Conservation (phyloP, 35 echinoderm and acorn worm genomes). For the Holothuria glaberrima region DNA sequence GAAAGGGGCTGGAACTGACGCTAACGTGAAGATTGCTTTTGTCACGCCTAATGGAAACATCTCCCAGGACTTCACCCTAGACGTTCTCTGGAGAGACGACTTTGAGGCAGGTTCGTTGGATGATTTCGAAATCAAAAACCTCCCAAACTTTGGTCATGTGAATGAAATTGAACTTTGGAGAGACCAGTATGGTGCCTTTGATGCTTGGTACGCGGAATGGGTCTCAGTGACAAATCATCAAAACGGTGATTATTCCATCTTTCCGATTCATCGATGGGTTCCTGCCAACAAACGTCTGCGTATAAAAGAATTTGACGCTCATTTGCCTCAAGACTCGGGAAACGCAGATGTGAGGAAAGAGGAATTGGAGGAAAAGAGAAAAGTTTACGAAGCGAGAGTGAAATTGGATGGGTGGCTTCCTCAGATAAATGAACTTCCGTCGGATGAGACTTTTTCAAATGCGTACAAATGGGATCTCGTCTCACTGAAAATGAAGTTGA, state of each 20-base stretch:
- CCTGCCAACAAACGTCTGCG: constrained; percentile 30
- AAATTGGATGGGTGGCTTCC: constrained; percentile 64
- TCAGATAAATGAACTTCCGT: constrained; percentile 46
- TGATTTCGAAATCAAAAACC: constrained; percentile 60
- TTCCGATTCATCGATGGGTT: constrained; percentile 88
- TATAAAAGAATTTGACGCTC: constrained; percentile 59
- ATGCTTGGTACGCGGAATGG: constrained; percentile 78
- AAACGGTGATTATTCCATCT: constrained; percentile 26
- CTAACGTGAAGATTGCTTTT: constrained; percentile 80
- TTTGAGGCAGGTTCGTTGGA: constrained; percentile 75
- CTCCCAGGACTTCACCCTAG: constrained; percentile 58
- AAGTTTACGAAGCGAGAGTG: constrained; percentile 61
- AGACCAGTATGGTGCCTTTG: constrained; percentile 19
- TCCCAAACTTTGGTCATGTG: constrained; percentile 73
- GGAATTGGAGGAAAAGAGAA: constrained; percentile 69
- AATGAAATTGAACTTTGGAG: constrained; percentile 75
- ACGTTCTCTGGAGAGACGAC: constrained; percentile 74
- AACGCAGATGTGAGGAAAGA: constrained; percentile 51
- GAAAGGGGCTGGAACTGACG: constrained; percentile 90
- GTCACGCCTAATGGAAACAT: constrained; percentile 46
- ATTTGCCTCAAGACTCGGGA: constrained; percentile 75
- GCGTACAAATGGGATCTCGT: constrained; percentile 78
- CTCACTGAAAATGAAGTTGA: constrained; percentile 42
- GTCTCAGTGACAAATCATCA: constrained; percentile 34
- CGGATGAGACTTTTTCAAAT: constrained; percentile 65